Conservation (phyloP, 2,797 vertebrate genomes). For the Esox masquinongy region DNA sequence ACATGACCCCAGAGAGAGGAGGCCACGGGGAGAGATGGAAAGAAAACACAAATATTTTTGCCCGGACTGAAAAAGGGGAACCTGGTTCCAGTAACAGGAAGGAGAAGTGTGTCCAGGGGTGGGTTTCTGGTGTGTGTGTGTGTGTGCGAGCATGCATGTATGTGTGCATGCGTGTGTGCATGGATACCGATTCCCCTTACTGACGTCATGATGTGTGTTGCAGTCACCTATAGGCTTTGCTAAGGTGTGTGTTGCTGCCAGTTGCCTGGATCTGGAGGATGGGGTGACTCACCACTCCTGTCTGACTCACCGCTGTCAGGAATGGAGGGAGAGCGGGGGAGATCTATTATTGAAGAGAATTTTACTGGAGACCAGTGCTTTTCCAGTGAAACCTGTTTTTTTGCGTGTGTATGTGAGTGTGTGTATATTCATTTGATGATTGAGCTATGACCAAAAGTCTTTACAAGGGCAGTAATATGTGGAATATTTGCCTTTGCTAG, state of each 20-base stretch:
- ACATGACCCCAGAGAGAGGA: constrained; percentile 47
- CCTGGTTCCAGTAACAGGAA: constrained; percentile 54
- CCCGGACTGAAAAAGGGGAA: constrained; percentile 47
- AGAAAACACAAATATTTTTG: constrained; percentile 59
- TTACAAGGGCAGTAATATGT: no score
- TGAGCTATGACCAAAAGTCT: no score
- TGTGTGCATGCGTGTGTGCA: no score
- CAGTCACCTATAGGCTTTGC: no score
- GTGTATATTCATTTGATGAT: not conserved
- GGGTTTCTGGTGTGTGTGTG: no score
- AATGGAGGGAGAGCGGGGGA: constrained; percentile 23
- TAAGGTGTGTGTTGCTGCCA: no score
- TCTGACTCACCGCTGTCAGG: constrained; percentile 49
- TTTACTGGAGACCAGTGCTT: not conserved
- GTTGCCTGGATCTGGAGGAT: constrained; percentile 24
- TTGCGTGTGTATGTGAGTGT: not conserved
- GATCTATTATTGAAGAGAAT: constrained; percentile 13
- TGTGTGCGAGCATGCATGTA: no score
- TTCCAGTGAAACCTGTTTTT: constrained; percentile 3
- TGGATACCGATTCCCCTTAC: no score
- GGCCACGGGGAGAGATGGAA: constrained; percentile 31
- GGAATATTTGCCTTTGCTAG: no score
- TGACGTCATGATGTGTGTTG: no score
- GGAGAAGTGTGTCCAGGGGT: constrained; percentile 18
- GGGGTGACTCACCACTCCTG: constrained; percentile 46